These are phyloP conservation scores for Augiades crinisus DNA, from an alignment of 2,888 invertebrate genomes.

Conservation along the genomic window DNA sequence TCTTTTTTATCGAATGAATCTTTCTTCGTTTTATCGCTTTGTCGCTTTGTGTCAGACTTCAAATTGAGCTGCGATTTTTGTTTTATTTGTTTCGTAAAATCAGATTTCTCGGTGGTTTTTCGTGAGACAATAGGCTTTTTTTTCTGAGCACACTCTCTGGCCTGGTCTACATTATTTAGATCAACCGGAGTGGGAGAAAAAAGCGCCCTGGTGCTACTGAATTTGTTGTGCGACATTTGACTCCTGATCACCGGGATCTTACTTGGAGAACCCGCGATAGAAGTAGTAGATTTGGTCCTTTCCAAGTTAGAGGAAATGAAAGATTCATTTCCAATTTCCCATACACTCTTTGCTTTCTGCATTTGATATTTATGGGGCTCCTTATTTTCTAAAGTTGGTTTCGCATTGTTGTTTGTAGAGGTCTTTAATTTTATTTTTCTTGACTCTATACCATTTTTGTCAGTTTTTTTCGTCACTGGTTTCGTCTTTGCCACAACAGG, in stretches of 20 bases:
- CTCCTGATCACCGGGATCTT: constrained; percentile 83
- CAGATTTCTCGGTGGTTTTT: constrained; percentile 61
- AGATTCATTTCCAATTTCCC: constrained; percentile 75
- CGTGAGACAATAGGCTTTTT: constrained; percentile 59
- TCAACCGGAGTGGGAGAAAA: constrained; percentile 82
- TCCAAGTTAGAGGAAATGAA: constrained; percentile 63
- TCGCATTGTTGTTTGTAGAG: constrained; percentile 59
- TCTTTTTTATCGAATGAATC: constrained; percentile 64
- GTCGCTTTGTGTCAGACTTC: constrained; percentile 63
- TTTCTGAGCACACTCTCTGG: constrained; percentile 80
- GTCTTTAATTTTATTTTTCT: constrained; percentile 70
- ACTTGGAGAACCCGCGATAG: constrained; percentile 81
- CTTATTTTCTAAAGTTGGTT: constrained; percentile 56
- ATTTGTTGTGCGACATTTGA: constrained; percentile 74
- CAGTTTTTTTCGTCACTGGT: constrained; percentile 62
- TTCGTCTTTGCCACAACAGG: constrained; percentile 73
- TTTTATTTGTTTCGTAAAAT: constrained; percentile 65
- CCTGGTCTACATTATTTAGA: constrained; percentile 78
- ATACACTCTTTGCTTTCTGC: constrained; percentile 78
- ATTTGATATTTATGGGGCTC: constrained; percentile 65
- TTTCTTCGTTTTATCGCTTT: constrained; percentile 66
- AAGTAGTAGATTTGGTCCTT: constrained; percentile 75
- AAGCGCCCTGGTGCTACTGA: constrained; percentile 75
- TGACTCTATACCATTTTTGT: constrained; percentile 64
- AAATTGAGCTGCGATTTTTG: constrained; percentile 73